Evolutionary conservation across 2,888 invertebrate genomes (phyloP), one percentile per base, ranked within the genome.

Genomic region (Keiferia lycopersicella): DNA sequence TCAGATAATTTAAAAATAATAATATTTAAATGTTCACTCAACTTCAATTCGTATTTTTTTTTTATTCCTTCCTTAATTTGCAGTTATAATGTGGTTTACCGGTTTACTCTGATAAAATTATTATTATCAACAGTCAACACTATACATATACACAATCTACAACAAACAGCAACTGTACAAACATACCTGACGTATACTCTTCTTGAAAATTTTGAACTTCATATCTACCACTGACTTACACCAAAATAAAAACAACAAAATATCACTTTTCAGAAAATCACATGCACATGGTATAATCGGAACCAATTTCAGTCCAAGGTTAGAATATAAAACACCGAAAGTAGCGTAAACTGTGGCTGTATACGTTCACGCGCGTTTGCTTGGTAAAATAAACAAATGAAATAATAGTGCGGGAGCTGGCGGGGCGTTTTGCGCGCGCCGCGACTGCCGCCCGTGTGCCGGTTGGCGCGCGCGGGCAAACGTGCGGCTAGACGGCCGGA

Each of bases 171-270:
- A 61, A 34, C 61, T 61, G 61, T 34, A 30, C 16, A 61, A 61
- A 61, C 50, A 61, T 63, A 63, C 63, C 63, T 34, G 63, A 26
- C 60, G 63, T 48, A 50, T 34, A 51, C 51, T 62, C 48, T 88
- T 89, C 84, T 88, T 91, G 74, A 91, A 87, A 71, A 91, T 75
- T 75, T 86, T 91, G 71, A 91, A 91, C 80, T 90, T 90, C 91
- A 91, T 89, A 64, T 66, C 56, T 56, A 30, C 56, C 16, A 8
- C 56, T 34, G 12, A 34, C 30, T 14, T 26, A 56, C 30, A 56
- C 34, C 30, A 14, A n/a, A 65, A 63, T 20, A 53, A 56, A 65
- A 61, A 61, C 67, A 70, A 56, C 68, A 77, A 68, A 65, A 67
- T 65, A 75, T 73, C 78, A 81, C 77, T 75, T 80, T 79, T 66